Conservation (phyloP, 2,888 invertebrate species). For the Chironomus tentans region DNA sequence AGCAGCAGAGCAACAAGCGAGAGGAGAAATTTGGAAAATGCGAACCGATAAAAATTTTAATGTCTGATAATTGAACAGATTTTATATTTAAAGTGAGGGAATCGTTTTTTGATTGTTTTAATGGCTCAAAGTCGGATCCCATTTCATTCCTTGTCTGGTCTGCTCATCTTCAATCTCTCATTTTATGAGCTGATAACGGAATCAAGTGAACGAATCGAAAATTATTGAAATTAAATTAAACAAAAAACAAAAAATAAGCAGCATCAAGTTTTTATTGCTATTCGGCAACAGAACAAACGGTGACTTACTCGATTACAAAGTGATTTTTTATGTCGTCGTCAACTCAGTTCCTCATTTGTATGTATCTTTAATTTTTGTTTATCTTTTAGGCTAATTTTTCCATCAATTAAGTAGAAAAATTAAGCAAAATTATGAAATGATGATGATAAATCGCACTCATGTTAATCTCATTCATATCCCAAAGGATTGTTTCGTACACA, state of each 20-base stretch:
- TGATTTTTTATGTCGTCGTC: too few species aligned
- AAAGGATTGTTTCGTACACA: too few species aligned
- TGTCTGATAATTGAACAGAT: constrained; percentile 11
- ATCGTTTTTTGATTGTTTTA: not conserved
- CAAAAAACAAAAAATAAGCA: not conserved
- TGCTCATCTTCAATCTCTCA: constrained; percentile 16
- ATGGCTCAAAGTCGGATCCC: not conserved
- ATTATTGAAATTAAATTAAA: too few species aligned
- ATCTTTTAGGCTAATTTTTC: too few species aligned
- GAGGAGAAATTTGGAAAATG: not conserved
- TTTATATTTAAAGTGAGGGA: not conserved
- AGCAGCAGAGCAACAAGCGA: not conserved
- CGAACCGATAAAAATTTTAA: constrained; percentile 1
- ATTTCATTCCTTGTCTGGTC: not conserved
- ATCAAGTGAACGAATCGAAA: too few species aligned
- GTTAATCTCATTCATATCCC: too few species aligned
- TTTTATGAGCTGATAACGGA: constrained; percentile 20
- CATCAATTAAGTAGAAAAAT: too few species aligned
- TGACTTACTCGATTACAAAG: too few species aligned
- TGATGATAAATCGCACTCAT: too few species aligned
- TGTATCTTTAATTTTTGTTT: too few species aligned
- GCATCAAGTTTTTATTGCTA: not conserved
- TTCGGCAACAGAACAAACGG: not conserved
- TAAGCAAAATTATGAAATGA: too few species aligned
- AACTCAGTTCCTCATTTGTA: too few species aligned